Evolutionary conservation across 2,113 vertebrate genomes (phyloP), one percentile per base, ranked within the genome.

Genomic region (Stegostoma tigrinum): DNA sequence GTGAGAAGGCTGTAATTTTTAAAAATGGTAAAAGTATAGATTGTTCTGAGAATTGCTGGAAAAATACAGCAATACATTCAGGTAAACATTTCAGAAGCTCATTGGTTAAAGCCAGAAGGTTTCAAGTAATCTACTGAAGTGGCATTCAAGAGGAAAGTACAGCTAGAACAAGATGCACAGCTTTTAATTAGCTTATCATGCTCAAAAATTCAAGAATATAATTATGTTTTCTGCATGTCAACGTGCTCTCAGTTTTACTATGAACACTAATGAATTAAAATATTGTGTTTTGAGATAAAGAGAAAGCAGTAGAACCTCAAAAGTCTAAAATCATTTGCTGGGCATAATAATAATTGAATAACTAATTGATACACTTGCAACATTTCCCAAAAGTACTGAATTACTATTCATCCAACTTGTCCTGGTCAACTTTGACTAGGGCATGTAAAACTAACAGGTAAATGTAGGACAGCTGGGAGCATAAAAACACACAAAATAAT

Each of bases 131-230:
- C 42, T 95, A 42, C 67, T 95, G 21, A 52, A 45, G 67, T 70
- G 23, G 10, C 38, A 70, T 70, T 45, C 64, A 72, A 95, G 42
- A 72, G 93, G 93, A 72, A 68, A 38, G 93, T 30, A 68, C n/a
- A 68, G 64, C 23, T 48, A 72, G 42, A 24, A 72, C 67, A 45
- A 95, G 10, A 95, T 72, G 42, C 45, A 48, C 48, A 48, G 64
- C 64, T 95, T 15, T 95, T 95, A 95, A 95, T 95, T 95, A 72
- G 67, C 27, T 42, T 95, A 45, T 48, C 67, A 42, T 72, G 67
- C 67, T 95, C 38, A 4, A 68, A 95, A 95, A 95, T 95, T 95
- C 93, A 95, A 45, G 67, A 95, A 48, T 48, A 95, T 95, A 95
- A 95, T 95, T 95, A 95, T 95, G 70, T 83, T 72, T 52, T 75